Evolutionary conservation across 2,888 invertebrate species (phyloP), one percentile per base, ranked within the genome.

Genomic region (Erpobdella octoculata): DNA sequence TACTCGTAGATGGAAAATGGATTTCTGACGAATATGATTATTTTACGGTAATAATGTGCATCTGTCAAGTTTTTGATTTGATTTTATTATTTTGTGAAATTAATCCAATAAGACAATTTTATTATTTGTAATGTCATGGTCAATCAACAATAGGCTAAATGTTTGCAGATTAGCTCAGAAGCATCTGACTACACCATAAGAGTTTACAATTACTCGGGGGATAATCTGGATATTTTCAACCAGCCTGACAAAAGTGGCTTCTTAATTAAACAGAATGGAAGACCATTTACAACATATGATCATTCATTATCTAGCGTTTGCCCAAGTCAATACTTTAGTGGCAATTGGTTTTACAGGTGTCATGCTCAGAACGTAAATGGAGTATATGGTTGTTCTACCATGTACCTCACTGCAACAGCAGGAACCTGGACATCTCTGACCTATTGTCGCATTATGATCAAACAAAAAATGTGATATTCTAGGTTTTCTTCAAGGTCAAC

Each of bases 341-440:
- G 62, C 28, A 62, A 62, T 35, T 62, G 62, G 62, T 62, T 62
- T 35, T 5, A 35, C 1, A 62, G n/a, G n/a, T 62, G 62, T 18
- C 33, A 28, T 18, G 62, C 62, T n/a, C 62, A 62, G 33, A 62
- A 62, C 25, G 25, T 62, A 35, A 62, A 62, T 62, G 62, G 62
- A 33, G 62, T 28, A n/a, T 62, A 28, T n/a, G 33, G 28, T 5
- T 28, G 35, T 31, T 35, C 62, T 28, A n/a, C 28, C 9, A 8
- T 62, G 5, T 62, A 62, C 35, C n/a, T n/a, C 6, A 35, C 31
- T 28, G 33, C 2, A 28, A 62, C n/a, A 35, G 2, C 31, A 1
- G 33, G 33, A 33, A 28, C n/a, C 18, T 62, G 62, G 62, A 35
- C 35, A 1, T 3, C 62, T n/a, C 28, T 62, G 33, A 8, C 21